These are phyloP conservation scores for Agapornis roseicollis DNA, from an alignment of 2,113 vertebrate genomes.

Conservation along the genomic window DNA sequence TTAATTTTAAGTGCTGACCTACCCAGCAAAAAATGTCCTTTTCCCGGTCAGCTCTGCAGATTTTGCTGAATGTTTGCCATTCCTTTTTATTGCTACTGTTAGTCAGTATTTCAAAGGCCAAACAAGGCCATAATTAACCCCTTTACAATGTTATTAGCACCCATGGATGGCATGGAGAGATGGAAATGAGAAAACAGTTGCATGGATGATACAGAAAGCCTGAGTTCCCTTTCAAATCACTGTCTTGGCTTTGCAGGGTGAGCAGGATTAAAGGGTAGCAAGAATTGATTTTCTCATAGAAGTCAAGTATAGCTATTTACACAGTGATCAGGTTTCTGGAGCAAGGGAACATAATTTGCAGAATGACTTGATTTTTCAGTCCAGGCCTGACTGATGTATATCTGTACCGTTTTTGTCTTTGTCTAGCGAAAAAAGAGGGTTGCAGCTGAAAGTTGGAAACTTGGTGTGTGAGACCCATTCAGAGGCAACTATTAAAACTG, in stretches of 20 bases:
- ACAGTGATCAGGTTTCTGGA: neutral
- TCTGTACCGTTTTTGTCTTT: neutral
- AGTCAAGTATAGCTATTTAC: neutral
- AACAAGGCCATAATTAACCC: neutral
- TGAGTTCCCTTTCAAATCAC: neutral
- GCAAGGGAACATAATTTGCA: constrained; percentile 23
- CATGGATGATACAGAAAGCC: neutral
- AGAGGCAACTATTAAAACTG: neutral
- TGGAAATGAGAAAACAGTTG: neutral
- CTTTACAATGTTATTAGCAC: neutral
- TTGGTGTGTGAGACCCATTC: neutral
- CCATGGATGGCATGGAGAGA: neutral
- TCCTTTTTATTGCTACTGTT: neutral
- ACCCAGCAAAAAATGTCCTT: neutral
- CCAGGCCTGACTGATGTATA: neutral
- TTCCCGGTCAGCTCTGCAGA: neutral
- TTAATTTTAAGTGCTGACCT: neutral
- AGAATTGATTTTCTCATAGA: constrained; percentile 47
- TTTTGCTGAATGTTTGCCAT: neutral
- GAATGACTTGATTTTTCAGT: constrained; percentile 42
- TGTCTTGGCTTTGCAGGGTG: neutral
- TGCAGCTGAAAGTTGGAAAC: neutral
- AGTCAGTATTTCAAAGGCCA: neutral
- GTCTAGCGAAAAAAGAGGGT: neutral
- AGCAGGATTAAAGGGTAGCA: constrained; percentile 38